Percentiles rank a stretch among this genome's conserved stretches.
Evolutionary conservation across 2,888 invertebrate genomes (phyloP).

Genomic region (Autographa pulchrina): DNA sequence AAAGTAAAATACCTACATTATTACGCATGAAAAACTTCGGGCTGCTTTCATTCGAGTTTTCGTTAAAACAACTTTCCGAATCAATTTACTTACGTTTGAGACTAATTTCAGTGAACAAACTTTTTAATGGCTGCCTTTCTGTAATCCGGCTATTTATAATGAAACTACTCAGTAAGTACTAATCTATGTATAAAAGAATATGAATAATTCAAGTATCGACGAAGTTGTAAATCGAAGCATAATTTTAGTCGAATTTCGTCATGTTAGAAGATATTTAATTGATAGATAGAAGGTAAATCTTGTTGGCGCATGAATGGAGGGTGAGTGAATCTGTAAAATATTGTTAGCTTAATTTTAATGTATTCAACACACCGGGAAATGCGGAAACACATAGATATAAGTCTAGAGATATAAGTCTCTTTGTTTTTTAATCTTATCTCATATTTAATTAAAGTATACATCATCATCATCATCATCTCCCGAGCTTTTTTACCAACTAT

Average conservation of each 20-base stretch:
- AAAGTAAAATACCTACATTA: slow-evolving; percentile 36
- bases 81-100: slow-evolving; percentile 38
- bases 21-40: slow-evolving; percentile 40
- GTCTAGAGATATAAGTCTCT: no score
- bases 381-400: no score
- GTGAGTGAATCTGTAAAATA: slow-evolving; percentile 16
- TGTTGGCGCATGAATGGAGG: slow-evolving; percentile 23
- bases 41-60: slow-evolving; percentile 25
- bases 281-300: slow-evolving; percentile 23
- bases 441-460: no score
- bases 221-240: slow-evolving; percentile 33
- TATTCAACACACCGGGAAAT: slow-evolving; percentile 28
- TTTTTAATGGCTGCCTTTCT: slow-evolving; percentile 49
- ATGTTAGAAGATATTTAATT: slow-evolving; percentile 33
- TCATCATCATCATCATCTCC: no score
- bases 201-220: slow-evolving; percentile 49
- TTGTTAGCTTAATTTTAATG: slow-evolving; percentile 29
- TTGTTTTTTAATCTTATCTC: no score
- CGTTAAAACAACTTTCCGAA: slow-evolving; percentile 44
- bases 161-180: slow-evolving; percentile 51
- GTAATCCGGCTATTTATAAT: slow-evolving; percentile 44
- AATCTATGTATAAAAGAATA: slow-evolving; percentile 47
- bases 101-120: slow-evolving; percentile 36
- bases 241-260: slow-evolving; percentile 28
- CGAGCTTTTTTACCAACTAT: no score